phyloP scores from a whole-genome alignment of 2,888 invertebrate genomes.

The Brachyptera risi region DNA sequence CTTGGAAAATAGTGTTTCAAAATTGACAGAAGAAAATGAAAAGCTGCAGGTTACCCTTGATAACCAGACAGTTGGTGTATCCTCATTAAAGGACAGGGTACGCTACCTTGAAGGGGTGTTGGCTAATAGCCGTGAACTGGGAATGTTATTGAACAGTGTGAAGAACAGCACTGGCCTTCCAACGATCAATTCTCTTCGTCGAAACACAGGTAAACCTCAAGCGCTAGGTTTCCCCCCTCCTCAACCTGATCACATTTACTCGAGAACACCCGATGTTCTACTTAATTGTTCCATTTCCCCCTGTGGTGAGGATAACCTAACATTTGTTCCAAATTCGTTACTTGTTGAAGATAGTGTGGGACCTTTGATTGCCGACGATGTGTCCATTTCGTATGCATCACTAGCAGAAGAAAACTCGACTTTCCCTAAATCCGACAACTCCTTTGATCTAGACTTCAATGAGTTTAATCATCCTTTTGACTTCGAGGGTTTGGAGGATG shows the following conservation, averaged over 20 bases:
- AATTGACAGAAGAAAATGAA: slow-evolving; percentile 47
- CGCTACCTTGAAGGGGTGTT: slow-evolving; percentile 53
- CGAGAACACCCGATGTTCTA: background rate
- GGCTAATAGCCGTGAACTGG: slow-evolving; percentile 52
- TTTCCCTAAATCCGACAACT: background rate
- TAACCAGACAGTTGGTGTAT: slow-evolving; percentile 48
- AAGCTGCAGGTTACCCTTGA: slow-evolving; percentile 48
- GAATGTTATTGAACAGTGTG: slow-evolving; percentile 49
- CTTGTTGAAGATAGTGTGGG: background rate
- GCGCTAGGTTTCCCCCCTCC: background rate
- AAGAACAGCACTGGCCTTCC: slow-evolving; percentile 8
- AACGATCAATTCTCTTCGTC: background rate
- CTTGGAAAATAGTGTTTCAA: slow-evolving; percentile 50
- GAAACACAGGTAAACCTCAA: no score
- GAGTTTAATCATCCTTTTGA: slow-evolving; percentile 6
- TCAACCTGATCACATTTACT: slow-evolving; percentile 11
- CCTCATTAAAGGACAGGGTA: slow-evolving; percentile 51
- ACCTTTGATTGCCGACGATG: background rate
- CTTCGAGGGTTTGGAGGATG: slow-evolving; percentile 4
- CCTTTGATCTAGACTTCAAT: background rate
- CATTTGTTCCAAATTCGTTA: background rate
- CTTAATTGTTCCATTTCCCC: background rate
- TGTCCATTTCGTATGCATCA: no score
- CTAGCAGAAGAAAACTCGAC: background rate
- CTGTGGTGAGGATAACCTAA: background rate